Percentiles rank a stretch among this genome's conserved stretches.
Evolutionary conservation across 2,113 vertebrate genomes (phyloP).

Genomic region (Sceloporus undulatus): DNA sequence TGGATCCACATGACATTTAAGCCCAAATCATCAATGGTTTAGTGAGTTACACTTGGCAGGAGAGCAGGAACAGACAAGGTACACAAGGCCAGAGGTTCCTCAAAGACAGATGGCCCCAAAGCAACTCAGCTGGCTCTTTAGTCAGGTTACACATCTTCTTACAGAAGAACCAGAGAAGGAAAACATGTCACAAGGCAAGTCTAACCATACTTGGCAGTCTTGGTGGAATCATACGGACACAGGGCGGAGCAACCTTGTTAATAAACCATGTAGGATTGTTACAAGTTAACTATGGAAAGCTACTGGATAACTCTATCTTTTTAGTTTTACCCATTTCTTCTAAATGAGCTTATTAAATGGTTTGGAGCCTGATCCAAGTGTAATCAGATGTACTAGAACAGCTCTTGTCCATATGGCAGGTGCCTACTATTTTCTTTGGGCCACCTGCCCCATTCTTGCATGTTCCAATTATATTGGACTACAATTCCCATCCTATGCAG

Average conservation of each 20-base stretch:
- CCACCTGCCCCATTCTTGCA: not conserved
- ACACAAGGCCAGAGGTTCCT: not conserved
- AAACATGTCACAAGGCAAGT: conserved; percentile 20
- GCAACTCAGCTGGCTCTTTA: not conserved
- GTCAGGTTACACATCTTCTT: not conserved
- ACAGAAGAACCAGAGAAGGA: conserved; percentile 7
- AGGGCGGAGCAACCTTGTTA: conserved; percentile 29
- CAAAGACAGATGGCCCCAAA: not conserved
- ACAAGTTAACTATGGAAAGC: conserved; percentile 22
- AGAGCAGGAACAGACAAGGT: not conserved
- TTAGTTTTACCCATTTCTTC: not conserved
- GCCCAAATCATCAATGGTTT: not conserved
- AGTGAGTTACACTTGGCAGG: not conserved
- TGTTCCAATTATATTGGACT: not conserved
- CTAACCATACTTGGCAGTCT: conserved; percentile 31
- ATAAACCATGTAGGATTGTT: not conserved
- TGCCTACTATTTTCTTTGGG: not conserved
- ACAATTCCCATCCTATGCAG: no score
- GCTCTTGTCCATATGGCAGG: not conserved
- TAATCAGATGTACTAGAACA: not conserved
- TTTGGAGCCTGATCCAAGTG: not conserved
- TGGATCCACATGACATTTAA: not conserved
- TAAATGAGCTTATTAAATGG: not conserved
- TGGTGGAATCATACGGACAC: not conserved
- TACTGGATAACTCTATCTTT: conserved; percentile 56